Base-by-base conservation (phyloP, 1,140 invertebrate genomes). In the Drosophila mayri region DNA sequence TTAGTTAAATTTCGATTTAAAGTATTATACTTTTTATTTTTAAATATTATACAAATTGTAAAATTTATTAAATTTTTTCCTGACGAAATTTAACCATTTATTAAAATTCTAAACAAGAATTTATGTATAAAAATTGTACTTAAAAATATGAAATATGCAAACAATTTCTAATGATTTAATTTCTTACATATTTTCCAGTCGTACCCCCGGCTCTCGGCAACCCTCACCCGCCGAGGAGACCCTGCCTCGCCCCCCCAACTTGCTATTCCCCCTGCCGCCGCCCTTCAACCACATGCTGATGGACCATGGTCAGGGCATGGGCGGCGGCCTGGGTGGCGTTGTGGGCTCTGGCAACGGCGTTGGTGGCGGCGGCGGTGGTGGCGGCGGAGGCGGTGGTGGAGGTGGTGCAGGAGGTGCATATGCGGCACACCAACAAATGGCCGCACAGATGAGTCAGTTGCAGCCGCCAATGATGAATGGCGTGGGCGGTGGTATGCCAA, bases 191-290 rank as follows among this genome's bases (percentile, higher is more conserved):
- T 12, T 3, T 94, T 95, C 12, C 93, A 97, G 96, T 91, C 96
- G 97, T 63, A 97, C 96, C 68, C 96, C 96, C 7, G 97, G 97
- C n/a, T 98, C 97, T 79, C 95, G 97, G 83, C 97, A 98, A 91
- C 97, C 97, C 22, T 98, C 97, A 10, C 97, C 97, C 5, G 97
- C 97, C 11, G 97, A 98, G 91, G 97, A 98, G 76, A 75, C 78
- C 18, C 64, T 92, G 61, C 83, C 91, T 73, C 87, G 92, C 20
- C 82, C 85, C 57, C 80, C 79, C 8, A 90, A 76, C 50, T 50
- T 92, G 49, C 66, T 93, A 0, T 92, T 92, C 40, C 91, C 88
- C 44, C 88, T 88, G 70, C 92, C 91, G 22, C 81, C 79, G 16
- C 80, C 79, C 32, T 91, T 92, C 20, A 92, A 92, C 62, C 92